These are phyloP conservation scores for Lagopus muta DNA, from an alignment of 2,113 vertebrate species.

Conservation along the genomic window DNA sequence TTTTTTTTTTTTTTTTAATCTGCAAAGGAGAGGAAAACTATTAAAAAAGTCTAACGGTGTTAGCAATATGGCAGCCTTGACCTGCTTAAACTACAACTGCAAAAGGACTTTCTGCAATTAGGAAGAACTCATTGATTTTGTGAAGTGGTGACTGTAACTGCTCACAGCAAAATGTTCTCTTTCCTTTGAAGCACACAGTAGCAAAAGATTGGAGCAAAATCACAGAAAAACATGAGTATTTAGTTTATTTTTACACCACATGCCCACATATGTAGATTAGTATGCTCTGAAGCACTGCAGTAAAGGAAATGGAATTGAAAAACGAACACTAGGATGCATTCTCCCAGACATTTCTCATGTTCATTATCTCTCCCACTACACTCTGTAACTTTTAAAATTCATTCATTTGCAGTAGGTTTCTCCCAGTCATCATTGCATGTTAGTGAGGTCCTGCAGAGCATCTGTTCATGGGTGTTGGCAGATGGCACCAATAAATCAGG, in stretches of 20 bases:
- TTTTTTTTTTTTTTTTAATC: neutral
- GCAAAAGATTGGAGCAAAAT: neutral
- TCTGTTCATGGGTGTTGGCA: constrained; percentile 64
- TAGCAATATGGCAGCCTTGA: neutral
- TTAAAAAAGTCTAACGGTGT: neutral
- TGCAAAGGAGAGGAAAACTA: neutral
- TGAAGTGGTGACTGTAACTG: neutral
- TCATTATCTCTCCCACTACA: neutral
- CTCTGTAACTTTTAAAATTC: constrained; percentile 16
- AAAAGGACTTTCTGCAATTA: neutral
- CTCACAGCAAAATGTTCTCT: neutral
- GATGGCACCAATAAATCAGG: constrained; percentile 69
- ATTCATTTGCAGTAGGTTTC: constrained; percentile 22
- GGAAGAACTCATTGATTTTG: neutral
- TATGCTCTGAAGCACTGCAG: neutral
- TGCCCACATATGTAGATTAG: neutral
- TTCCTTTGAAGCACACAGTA: neutral
- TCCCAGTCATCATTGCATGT: constrained; percentile 38
- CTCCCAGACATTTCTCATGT: neutral
- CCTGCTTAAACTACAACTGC: accelerated
- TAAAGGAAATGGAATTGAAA: neutral
- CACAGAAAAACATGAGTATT: neutral
- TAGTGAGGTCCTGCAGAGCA: constrained; percentile 50
- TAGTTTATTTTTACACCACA: constrained; percentile 20
- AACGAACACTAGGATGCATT: neutral